Percentiles rank a stretch among this genome's conserved stretches.
These are phyloP conservation scores for Lemur catta DNA, from an alignment of 2,797 vertebrate genomes.

Conservation along the genomic window DNA sequence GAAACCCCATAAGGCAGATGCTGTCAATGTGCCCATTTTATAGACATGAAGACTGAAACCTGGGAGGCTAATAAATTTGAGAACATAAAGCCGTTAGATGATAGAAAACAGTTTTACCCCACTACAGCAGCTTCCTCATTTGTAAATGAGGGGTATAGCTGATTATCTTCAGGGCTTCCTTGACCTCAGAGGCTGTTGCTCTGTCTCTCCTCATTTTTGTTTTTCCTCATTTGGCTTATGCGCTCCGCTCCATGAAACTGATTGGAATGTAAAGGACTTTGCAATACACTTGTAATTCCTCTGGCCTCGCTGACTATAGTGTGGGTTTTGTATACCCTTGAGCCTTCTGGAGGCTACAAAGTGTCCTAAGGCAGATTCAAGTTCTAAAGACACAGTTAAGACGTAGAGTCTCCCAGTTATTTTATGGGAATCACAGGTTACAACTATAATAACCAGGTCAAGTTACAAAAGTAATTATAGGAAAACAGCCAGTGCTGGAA, in stretches of 20 bases:
- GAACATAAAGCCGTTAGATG: background rate
- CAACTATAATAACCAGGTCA: constrained; percentile 29
- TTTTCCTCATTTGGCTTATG: background rate
- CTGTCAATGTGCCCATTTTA: background rate
- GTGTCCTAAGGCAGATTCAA: constrained; percentile 38
- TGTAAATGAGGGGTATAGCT: background rate
- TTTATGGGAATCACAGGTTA: constrained; percentile 61
- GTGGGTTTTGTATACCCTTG: background rate
- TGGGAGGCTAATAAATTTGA: background rate
- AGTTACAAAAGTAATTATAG: constrained; percentile 32
- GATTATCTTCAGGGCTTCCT: background rate
- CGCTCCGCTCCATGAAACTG: background rate
- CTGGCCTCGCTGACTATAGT: background rate
- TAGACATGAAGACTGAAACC: background rate
- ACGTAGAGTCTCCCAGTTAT: constrained; percentile 6
- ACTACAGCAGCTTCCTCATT: background rate
- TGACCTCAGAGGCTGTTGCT: background rate
- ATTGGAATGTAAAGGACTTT: background rate
- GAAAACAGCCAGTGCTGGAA: constrained; percentile 24
- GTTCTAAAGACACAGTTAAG: constrained; percentile 29
- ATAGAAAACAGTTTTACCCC: background rate
- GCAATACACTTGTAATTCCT: background rate
- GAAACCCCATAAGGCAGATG: background rate
- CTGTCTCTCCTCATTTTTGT: background rate
- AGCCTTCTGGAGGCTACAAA: background rate